Evolutionary conservation across 1,140 invertebrate species (phyloP), one percentile per base, ranked within the genome.

Genomic region (Musca domestica): DNA sequence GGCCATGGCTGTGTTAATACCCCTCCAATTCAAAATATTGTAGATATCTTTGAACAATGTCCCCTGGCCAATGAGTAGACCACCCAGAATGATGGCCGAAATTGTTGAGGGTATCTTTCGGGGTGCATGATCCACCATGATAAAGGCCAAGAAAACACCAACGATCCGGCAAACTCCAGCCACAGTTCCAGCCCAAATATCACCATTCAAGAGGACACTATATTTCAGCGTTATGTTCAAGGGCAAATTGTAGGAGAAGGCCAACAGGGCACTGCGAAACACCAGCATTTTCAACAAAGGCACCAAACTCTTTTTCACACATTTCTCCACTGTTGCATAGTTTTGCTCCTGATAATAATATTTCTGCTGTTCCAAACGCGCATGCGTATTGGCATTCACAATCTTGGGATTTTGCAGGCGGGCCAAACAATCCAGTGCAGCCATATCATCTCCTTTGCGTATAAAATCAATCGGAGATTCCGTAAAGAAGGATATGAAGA

Each of bases 381-480:
- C 48, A 12, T 72, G 67, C n/a, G 61, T 72, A 0, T 17, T 46
- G 20, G 71, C 69, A 1, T 19, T 49, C 9, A 65, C 52, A 46
- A 56, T 67, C 2, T 10, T 25, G 19, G 14, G 61, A 19, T 64
- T 51, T 52, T 75, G 4, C 3, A 73, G 63, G 0, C 52, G 64
- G 17, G 54, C 54, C 15, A 74, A 67, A n/a, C 71, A 71, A 14
- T 17, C 4, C 0, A 64, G 64, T 0, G 76, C 76, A 58, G 54
- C 73, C 3, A 66, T 64, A 67, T 78, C 76, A 27, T 78, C 64
- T n/a, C 74, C 74, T 22, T 68, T 66, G 3, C 73, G 71, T 12
- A 78, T 69, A 34, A 73, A 64, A 23, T 71, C 74, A 15, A 78
- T 69, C 5, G 76, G 76, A 4, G 76, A 78, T 10, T 78, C 76